Conservation (phyloP, 1,140 invertebrate genomes). For the Calliopsis andreniformis region DNA sequence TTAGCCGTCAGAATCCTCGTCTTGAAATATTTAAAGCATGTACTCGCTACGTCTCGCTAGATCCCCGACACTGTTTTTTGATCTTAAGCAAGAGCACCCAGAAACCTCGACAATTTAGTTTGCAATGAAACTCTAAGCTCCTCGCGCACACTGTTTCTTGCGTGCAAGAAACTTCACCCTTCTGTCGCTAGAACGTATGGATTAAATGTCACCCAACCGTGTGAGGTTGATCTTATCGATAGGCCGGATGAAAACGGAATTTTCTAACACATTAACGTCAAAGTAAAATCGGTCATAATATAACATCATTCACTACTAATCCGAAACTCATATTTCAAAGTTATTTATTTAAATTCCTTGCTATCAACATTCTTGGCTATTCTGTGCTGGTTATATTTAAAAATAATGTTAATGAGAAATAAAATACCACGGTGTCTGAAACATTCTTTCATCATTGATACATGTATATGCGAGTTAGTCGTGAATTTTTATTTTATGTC, state of each 20-base stretch:
- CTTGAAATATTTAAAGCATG: slow-evolving; percentile 39
- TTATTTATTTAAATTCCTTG: no score
- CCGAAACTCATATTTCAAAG: no score
- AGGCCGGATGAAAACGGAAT: slow-evolving; percentile 35
- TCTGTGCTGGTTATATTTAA: no score
- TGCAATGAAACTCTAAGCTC: slow-evolving; percentile 40
- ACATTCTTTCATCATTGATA: no score
- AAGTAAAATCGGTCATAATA: slow-evolving; percentile 18
- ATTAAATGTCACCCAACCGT: slow-evolving; percentile 37
- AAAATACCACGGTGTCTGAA: no score
- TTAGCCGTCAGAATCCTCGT: slow-evolving; percentile 19
- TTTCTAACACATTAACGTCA: slow-evolving; percentile 4
- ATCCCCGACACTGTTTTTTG: slow-evolving; percentile 9
- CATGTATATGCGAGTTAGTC: no score
- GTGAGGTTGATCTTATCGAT: slow-evolving; percentile 42
- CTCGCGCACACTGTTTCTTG: slow-evolving; percentile 25
- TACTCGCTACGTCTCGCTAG: neutral
- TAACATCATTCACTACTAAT: no score
- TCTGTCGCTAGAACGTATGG: neutral
- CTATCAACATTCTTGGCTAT: no score
- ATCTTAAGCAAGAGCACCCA: slow-evolving; percentile 7
- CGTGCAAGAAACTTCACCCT: slow-evolving; percentile 37
- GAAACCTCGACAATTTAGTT: slow-evolving; percentile 43
- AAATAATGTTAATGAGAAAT: no score
- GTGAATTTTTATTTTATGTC: no score